phyloP scores from a whole-genome alignment of 2,113 vertebrate genomes.

The Ascaphus truei region DNA sequence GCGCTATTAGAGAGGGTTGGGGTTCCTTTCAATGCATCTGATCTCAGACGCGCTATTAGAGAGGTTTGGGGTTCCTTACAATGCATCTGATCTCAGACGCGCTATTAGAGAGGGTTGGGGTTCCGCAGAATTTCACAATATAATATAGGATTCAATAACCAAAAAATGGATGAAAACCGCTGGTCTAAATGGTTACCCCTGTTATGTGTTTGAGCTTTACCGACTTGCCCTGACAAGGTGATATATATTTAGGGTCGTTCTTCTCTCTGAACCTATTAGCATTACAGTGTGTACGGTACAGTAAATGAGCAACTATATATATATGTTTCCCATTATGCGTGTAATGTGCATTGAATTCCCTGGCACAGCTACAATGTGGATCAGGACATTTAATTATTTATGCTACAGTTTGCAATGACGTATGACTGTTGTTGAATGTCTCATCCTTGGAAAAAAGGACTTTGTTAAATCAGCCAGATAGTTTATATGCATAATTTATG shows the following conservation, averaged over 20 bases:
- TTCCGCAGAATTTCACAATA: no score
- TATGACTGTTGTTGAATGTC: neutral
- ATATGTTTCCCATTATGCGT: neutral
- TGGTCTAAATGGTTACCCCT: neutral
- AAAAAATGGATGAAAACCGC: no score
- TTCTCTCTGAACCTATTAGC: neutral
- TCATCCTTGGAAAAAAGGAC: neutral
- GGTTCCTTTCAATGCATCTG: no score
- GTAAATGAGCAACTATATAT: neutral
- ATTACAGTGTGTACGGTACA: neutral
- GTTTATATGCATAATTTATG: neutral
- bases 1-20: no score
- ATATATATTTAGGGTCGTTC: neutral
- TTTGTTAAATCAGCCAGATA: neutral
- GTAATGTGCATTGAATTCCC: neutral
- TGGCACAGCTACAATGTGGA: neutral
- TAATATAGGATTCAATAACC: no score
- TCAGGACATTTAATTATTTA: neutral
- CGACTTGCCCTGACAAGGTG: constrained; percentile 5
- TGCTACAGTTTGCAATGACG: neutral
- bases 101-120: no score
- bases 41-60: no score
- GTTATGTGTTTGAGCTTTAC: neutral
- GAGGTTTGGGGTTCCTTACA: no score
- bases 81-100: no score